These are phyloP conservation scores for Puntigrus tetrazona DNA, from an alignment of 2,113 vertebrate species.

Conservation along the genomic window DNA sequence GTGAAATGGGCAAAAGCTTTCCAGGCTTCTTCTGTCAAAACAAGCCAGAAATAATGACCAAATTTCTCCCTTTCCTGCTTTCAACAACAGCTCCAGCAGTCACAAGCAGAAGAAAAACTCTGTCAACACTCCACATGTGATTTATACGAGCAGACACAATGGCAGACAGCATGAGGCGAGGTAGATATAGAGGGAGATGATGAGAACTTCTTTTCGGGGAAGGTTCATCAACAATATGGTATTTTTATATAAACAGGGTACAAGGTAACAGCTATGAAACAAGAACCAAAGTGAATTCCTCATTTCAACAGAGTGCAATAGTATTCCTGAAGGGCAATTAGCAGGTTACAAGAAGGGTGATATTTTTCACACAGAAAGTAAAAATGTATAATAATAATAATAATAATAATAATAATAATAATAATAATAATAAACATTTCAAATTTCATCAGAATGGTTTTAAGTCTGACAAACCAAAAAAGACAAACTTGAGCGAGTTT, in stretches of 20 bases:
- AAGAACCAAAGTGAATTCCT: not conserved
- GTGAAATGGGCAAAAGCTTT: not conserved
- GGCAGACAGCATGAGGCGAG: slow-evolving; percentile 1
- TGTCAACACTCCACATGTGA: slow-evolving; percentile 24
- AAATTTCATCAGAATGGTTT: no score
- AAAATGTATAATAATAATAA: no score
- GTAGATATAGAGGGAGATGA: not conserved
- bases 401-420: no score
- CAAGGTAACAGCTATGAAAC: not conserved
- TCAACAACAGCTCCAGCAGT: not conserved
- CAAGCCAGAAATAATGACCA: slow-evolving; percentile 20
- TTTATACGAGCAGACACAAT: slow-evolving; percentile 37
- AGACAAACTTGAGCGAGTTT: no score
- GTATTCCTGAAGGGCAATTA: not conserved
- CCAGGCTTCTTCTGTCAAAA: slow-evolving; percentile 31
- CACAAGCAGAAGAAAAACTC: slow-evolving; percentile 18
- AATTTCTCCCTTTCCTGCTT: not conserved
- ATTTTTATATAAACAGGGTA: not conserved
- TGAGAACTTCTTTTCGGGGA: not conserved
- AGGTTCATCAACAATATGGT: not conserved
- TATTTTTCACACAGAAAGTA: not conserved
- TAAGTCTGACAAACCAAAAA: not conserved
- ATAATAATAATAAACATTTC: no score
- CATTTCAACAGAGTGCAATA: slow-evolving; percentile 14
- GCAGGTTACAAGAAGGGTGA: not conserved